Base-by-base conservation (phyloP, 1,140 invertebrate species). In the Rhyzopertha dominica region DNA sequence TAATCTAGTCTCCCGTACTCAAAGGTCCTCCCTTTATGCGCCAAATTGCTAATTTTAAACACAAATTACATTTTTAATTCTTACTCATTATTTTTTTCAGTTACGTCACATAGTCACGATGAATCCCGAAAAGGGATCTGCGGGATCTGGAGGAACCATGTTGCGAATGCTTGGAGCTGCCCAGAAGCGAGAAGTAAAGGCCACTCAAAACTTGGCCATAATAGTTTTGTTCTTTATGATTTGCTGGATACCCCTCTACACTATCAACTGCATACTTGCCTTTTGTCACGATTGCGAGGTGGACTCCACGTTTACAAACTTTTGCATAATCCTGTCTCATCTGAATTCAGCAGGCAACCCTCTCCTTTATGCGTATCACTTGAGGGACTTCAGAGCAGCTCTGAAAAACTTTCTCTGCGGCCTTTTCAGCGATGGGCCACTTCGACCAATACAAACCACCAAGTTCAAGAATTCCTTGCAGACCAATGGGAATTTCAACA, bases 151-250 rank as follows among this genome's bases (percentile, higher is more conserved):
- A 10, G 79, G 80, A 1, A 80, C 80, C 2, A 89, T 88, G 84
- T 61, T 89, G 14, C 70, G 86, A 1, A 78, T 89, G 0, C 70
- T 90, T 3, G 85, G 85, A 0, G 83, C 85, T 0, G 84, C 84
- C 1, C 79, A 86, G 46, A 85, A 86, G 53, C 73, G 86, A n/a
- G 90, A 94, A 63, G 86, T 91, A 2, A 91, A 92, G 69, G 88
- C 88, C 5, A 91, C 90, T 1, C 87, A 92, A 59, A 94, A 90
- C 66, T 74, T 95, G 0, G 86, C 87, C 28, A 84, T 91, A 45
- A 93, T 95, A 36, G 90, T 95, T 1, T 69, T 87, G 23, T 92
- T 93, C 69, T 95, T 95, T 70, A 88, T 93, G 68, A 75, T 93
- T 31, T 93, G 89, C 61, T 95, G 90, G 90, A 86, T 94, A 35